Conservation (phyloP, 2,113 vertebrate species). For the Helogale parvula region DNA sequence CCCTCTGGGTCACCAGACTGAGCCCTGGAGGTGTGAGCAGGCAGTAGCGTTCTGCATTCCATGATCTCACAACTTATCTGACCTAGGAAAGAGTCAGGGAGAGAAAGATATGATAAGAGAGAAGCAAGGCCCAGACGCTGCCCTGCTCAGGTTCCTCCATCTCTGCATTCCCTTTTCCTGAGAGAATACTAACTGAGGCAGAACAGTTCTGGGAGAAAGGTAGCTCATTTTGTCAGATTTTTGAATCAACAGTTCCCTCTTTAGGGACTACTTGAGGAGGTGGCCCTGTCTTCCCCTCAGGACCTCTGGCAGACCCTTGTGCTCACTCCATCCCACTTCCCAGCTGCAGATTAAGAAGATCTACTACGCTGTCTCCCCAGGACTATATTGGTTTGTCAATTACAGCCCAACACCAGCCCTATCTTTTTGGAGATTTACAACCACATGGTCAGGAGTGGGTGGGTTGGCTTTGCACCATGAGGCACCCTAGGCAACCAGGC, state of each 20-base stretch:
- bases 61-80: neutral
- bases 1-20: slow-evolving; percentile 15
- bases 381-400: neutral
- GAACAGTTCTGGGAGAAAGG: neutral
- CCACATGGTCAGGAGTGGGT: neutral
- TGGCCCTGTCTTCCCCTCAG: neutral
- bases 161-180: neutral
- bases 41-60: neutral
- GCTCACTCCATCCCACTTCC: neutral
- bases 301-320: neutral
- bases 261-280: neutral
- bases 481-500: neutral
- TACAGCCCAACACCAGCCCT: neutral
- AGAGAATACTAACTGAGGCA: neutral
- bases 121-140: neutral
- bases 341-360: slow-evolving; percentile 29
- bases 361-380: neutral
- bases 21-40: neutral
- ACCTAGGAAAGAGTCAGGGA: neutral
- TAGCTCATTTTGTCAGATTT: slow-evolving; percentile 29
- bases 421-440: slow-evolving; percentile 26
- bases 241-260: slow-evolving; percentile 6
- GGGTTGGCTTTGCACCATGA: neutral
- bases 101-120: neutral
- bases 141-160: neutral